These are phyloP conservation scores for Vulpes vulpes DNA, from an alignment of 2,113 vertebrate genomes.

Conservation along the genomic window DNA sequence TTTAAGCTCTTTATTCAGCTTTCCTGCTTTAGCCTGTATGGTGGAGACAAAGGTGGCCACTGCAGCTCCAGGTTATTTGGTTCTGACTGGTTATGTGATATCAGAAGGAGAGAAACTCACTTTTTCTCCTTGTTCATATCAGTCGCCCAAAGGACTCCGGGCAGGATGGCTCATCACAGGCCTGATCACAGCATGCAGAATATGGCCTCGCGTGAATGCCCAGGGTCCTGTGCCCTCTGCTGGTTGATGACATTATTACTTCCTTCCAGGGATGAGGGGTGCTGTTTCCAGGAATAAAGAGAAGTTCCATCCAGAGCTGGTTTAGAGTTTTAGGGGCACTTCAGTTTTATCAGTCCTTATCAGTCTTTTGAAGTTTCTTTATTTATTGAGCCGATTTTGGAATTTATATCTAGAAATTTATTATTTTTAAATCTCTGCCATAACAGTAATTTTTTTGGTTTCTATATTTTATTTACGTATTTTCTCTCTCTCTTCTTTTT, in stretches of 20 bases:
- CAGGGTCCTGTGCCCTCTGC: not conserved
- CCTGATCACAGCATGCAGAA: not conserved
- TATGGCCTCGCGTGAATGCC: no score
- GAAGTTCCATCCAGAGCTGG: not conserved
- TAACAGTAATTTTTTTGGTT: not conserved
- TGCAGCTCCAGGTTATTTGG: not conserved
- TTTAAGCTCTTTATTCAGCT: not conserved
- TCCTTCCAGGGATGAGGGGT: not conserved
- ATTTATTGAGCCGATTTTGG: not conserved
- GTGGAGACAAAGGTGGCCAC: not conserved
- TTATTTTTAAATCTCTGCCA: not conserved
- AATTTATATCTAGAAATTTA: conserved; percentile 11
- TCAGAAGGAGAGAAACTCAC: not conserved
- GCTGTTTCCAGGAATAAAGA: not conserved
- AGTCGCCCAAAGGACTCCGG: not conserved
- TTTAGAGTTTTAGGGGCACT: not conserved
- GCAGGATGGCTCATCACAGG: not conserved
- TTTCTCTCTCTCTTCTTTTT: not conserved
- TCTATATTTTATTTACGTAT: not conserved
- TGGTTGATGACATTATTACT: not conserved
- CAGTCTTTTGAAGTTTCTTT: not conserved
- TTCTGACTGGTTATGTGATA: not conserved
- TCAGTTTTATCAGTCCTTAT: not conserved
- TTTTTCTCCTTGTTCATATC: not conserved
- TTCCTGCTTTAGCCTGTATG: not conserved